Evolutionary conservation across 1,140 invertebrate genomes (phyloP).

Genomic region (Melitaea cinxia): DNA sequence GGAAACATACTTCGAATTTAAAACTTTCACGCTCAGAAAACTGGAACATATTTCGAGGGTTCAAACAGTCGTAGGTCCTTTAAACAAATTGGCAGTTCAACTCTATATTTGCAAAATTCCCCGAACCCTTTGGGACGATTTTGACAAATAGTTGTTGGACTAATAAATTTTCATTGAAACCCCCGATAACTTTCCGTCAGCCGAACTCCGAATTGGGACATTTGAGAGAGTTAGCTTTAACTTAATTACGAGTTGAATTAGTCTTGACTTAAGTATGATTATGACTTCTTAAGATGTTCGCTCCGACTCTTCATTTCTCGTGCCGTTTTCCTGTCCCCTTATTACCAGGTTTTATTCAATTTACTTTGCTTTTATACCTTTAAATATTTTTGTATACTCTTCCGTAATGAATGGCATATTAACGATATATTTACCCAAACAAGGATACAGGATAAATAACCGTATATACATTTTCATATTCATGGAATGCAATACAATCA

Average conservation of each 20-base stretch:
- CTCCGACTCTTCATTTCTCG: constrained; percentile 2
- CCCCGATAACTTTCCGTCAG: constrained; percentile 65
- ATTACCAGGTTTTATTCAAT: constrained; percentile 13
- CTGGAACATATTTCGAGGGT: constrained; percentile 50
- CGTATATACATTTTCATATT: constrained; percentile 6
- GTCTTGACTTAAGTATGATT: constrained; percentile 68
- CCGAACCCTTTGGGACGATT: constrained; percentile 69
- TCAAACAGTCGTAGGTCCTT: constrained; percentile 49
- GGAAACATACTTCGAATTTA: constrained; percentile 39
- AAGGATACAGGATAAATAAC: constrained; percentile 28
- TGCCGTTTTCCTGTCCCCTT: constrained; percentile 17
- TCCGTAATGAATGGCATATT: constrained; percentile 33
- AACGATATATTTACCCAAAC: constrained; percentile 34
- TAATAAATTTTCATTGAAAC: constrained; percentile 79
- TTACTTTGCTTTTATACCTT: background rate
- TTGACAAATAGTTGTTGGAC: constrained; percentile 77
- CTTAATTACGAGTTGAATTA: constrained; percentile 77
- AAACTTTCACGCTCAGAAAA: constrained; percentile 45
- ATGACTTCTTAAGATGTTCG: constrained; percentile 62
- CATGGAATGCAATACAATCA: constrained; percentile 3
- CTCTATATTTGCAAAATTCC: constrained; percentile 71
- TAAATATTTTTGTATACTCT: constrained; percentile 12
- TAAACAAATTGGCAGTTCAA: constrained; percentile 68
- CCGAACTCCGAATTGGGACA: constrained; percentile 63
- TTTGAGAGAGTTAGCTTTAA: constrained; percentile 69